These are phyloP conservation scores for Ceratina calcarata DNA, from an alignment of 1,140 invertebrate species.

Conservation along the genomic window DNA sequence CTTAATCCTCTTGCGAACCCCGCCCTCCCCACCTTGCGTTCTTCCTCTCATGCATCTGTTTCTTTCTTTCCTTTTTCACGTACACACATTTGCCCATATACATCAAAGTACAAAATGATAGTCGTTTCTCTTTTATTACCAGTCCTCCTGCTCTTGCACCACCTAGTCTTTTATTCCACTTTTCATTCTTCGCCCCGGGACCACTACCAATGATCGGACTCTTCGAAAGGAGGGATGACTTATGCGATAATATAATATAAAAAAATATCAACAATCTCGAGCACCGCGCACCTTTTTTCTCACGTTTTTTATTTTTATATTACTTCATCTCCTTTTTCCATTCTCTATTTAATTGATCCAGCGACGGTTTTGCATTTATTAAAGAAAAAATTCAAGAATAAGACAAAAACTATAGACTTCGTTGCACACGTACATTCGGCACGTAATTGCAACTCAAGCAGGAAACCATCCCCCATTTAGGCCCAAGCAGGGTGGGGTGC, in stretches of 20 bases:
- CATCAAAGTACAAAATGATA: constrained; percentile 66
- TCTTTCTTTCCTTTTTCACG: background rate
- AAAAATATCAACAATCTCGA: constrained; percentile 74
- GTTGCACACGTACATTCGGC: background rate
- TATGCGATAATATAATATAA: constrained; percentile 66
- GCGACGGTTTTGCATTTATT: no score
- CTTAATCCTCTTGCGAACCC: background rate
- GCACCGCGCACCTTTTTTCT: constrained; percentile 60
- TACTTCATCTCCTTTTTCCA: no score
- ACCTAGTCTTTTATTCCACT: no score
- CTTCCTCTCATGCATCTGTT: background rate
- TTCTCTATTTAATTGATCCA: no score
- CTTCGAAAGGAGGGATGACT: constrained; percentile 33
- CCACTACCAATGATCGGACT: constrained; percentile 11
- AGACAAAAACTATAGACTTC: no score
- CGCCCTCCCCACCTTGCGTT: no score
- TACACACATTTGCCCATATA: constrained; percentile 34
- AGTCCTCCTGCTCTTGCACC: no score
- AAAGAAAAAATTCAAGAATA: no score
- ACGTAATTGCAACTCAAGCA: no score
- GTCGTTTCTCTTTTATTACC: constrained; percentile 36
- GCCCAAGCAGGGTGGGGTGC: background rate
- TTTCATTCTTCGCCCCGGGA: background rate
- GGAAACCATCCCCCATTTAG: background rate
- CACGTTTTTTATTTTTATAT: no score